Evolutionary conservation across 2,888 invertebrate genomes (phyloP).

Genomic region (Carabus problematicus): DNA sequence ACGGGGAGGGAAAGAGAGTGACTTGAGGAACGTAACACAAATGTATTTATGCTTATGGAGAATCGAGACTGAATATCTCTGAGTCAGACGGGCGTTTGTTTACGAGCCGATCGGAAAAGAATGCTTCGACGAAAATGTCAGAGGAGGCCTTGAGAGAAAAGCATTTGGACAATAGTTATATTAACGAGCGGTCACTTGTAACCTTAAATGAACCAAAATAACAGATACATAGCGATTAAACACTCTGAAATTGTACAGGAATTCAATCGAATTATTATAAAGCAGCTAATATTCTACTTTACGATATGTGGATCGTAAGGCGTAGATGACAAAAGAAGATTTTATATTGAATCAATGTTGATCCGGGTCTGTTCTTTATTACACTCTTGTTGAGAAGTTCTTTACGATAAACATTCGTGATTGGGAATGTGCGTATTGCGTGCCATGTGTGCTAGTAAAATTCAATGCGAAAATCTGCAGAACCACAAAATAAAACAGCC

Average conservation of each 20-base stretch:
- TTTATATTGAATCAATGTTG: too few relatives aligned
- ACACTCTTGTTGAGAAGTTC: neutral
- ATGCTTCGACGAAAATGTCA: too few relatives aligned
- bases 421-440: conserved; percentile 20
- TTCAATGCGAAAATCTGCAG: too few relatives aligned
- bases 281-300: too few relatives aligned
- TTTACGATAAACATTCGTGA: conserved; percentile 16
- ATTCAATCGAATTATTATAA: neutral
- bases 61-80: conserved; percentile 29
- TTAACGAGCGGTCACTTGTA: too few relatives aligned
- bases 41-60: conserved; percentile 36
- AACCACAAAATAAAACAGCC: too few relatives aligned
- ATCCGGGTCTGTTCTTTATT: too few relatives aligned
- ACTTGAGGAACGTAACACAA: conserved; percentile 17
- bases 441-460: neutral
- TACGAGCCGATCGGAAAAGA: conserved; percentile 18
- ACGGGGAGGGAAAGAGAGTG: neutral
- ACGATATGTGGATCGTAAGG: too few relatives aligned
- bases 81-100: conserved; percentile 30
- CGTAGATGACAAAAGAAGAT: too few relatives aligned
- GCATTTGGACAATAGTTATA: too few relatives aligned
- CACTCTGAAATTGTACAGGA: neutral
- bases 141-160: too few relatives aligned
- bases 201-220: neutral
- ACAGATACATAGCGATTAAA: conserved; percentile 1